phyloP scores from a whole-genome alignment of 2,797 vertebrate species.

The Tachyglossus aculeatus region DNA sequence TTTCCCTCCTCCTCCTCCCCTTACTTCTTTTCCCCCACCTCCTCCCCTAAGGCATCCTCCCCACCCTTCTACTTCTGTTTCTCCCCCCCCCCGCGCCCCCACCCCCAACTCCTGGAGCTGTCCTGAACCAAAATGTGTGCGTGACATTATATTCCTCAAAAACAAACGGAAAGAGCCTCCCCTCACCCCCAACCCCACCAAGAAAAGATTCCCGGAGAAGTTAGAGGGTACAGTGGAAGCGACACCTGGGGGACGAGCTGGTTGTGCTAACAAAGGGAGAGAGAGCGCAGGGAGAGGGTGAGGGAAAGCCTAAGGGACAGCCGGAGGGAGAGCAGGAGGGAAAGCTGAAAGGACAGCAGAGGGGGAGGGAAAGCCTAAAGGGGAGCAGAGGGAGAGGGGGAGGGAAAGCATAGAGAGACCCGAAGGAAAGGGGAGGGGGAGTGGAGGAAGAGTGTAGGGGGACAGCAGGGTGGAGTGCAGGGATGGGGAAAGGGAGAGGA shows the following conservation, averaged over 20 bases:
- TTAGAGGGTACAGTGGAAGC: background rate
- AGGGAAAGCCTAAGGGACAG: too few relatives aligned
- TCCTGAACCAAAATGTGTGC: background rate
- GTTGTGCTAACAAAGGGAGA: background rate
- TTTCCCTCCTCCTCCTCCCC: background rate
- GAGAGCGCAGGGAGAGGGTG: too few relatives aligned
- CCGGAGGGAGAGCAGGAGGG: background rate
- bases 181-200: background rate
- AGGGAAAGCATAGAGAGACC: too few relatives aligned
- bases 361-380: background rate
- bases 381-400: too few relatives aligned
- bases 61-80: background rate
- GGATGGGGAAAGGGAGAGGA: too few relatives aligned
- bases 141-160: constrained; percentile 26
- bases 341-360: background rate
- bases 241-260: constrained; percentile 38
- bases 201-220: constrained; percentile 2
- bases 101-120: background rate
- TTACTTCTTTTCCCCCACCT: background rate
- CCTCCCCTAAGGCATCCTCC: rapidly evolving
- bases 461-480: too few relatives aligned
- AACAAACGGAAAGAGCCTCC: background rate
- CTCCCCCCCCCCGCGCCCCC: too few relatives aligned
- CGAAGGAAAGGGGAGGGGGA: too few relatives aligned
- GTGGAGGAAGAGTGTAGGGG: too few relatives aligned